phyloP scores from a whole-genome alignment of 1,140 invertebrate species.

The Diploscapter pachys region DNA sequence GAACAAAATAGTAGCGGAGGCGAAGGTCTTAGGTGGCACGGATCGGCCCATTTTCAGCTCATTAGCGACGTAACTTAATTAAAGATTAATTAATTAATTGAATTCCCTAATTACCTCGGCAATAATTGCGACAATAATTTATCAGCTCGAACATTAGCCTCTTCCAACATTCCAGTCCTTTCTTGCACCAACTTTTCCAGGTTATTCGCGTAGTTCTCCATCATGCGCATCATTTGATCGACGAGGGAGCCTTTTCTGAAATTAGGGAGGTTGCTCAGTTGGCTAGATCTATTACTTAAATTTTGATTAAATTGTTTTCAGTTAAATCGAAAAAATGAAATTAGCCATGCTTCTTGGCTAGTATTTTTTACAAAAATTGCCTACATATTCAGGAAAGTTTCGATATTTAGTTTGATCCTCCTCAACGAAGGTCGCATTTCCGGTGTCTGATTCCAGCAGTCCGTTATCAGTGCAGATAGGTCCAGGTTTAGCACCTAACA shows the following conservation, averaged over 20 bases:
- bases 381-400: slow-evolving; percentile 56
- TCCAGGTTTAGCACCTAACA: slow-evolving; percentile 45
- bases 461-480: slow-evolving; percentile 47
- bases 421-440: slow-evolving; percentile 53
- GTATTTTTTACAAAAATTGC: background rate
- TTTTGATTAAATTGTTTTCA: background rate
- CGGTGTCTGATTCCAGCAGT: slow-evolving; percentile 55
- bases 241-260: slow-evolving; percentile 39
- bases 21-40: slow-evolving; percentile 41
- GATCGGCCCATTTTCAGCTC: slow-evolving; percentile 38
- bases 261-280: background rate
- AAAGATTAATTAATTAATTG: slow-evolving; percentile 12
- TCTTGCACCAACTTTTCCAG: slow-evolving; percentile 88
- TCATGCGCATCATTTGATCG: slow-evolving; percentile 46
- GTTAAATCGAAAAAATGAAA: background rate
- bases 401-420: slow-evolving; percentile 54
- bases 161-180: slow-evolving; percentile 68
- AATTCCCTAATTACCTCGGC: slow-evolving; percentile 28
- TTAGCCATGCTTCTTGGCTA: too few species aligned
- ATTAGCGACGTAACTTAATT: slow-evolving; percentile 40
- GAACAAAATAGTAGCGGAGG: slow-evolving; percentile 38
- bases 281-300: slow-evolving; percentile 11
- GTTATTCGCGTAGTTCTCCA: slow-evolving; percentile 79
- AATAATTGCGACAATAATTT: slow-evolving; percentile 39
- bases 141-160: slow-evolving; percentile 38